Conservation (phyloP, 1,140 invertebrate genomes). For the Prorops nasuta region DNA sequence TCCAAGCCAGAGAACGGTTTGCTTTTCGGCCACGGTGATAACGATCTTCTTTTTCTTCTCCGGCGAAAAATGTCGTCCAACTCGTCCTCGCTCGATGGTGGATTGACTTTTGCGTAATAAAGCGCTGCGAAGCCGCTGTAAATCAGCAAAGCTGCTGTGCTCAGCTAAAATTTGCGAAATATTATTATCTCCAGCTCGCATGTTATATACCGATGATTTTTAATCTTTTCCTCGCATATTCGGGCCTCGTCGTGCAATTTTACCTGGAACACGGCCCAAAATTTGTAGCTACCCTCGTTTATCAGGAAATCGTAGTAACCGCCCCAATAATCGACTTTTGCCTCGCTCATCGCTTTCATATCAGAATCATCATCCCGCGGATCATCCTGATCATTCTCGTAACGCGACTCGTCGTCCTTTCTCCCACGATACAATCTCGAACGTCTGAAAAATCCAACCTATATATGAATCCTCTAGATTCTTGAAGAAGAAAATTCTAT, state of each 20-base stretch:
- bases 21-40: constrained; percentile 10
- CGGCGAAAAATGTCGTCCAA: constrained; percentile 61
- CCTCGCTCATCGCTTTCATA: constrained; percentile 44
- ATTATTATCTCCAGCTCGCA: background rate
- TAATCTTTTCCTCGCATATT: background rate
- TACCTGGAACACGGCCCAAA: constrained; percentile 82
- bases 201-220: background rate
- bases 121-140: constrained; percentile 81
- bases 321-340: constrained; percentile 66
- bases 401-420: constrained; percentile 20
- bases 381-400: constrained; percentile 18
- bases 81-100: constrained; percentile 69
- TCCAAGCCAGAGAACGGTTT: constrained; percentile 36
- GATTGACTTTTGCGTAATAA: constrained; percentile 83
- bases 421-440: constrained; percentile 35
- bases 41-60: constrained; percentile 30
- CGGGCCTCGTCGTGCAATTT: background rate
- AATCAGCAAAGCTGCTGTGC: constrained; percentile 72
- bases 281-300: constrained; percentile 82
- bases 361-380: constrained; percentile 31
- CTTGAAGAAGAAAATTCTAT: constrained; percentile 2
- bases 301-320: constrained; percentile 82
- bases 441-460: too few relatives aligned
- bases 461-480: too few relatives aligned
- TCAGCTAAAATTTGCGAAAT: constrained; percentile 57